Percentiles rank a stretch among this genome's conserved stretches.
These are phyloP conservation scores for Mohoua ochrocephala DNA, from an alignment of 2,113 vertebrate species.

Conservation along the genomic window DNA sequence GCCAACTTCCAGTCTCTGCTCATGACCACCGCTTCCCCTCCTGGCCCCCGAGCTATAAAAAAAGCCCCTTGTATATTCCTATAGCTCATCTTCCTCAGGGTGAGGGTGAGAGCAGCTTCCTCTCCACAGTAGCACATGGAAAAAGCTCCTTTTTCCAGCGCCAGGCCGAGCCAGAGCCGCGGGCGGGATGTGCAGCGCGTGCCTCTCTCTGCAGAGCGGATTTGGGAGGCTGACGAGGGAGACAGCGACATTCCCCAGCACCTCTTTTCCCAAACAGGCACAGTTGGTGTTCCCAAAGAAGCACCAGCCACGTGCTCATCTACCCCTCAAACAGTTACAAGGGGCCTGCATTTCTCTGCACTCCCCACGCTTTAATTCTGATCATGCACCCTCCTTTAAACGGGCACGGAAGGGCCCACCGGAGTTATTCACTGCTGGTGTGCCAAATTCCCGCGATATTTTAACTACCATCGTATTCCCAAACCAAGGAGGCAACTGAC, in stretches of 20 bases:
- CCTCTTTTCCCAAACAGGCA: background rate
- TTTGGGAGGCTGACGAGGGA: background rate
- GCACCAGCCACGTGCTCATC: background rate
- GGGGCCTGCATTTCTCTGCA: background rate
- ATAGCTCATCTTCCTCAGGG: slow-evolving; percentile 40
- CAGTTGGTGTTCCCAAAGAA: background rate
- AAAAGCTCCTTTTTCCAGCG: background rate
- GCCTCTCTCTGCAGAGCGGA: background rate
- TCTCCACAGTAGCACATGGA: slow-evolving; percentile 1
- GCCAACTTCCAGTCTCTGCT: slow-evolving; percentile 16
- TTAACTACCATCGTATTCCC: background rate
- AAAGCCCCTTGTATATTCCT: slow-evolving; percentile 7
- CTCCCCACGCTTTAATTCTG: background rate
- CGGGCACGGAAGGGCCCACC: background rate
- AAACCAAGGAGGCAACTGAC: background rate
- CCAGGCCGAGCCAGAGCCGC: background rate
- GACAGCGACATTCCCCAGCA: background rate
- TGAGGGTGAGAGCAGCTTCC: slow-evolving; percentile 15
- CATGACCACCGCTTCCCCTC: slow-evolving; percentile 51
- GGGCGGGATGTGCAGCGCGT: background rate
- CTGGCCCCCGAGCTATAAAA: slow-evolving; percentile 24
- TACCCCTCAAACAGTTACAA: background rate
- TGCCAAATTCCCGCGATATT: background rate
- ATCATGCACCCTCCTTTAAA: background rate
- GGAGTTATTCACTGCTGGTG: background rate